Base-by-base conservation (phyloP, 2,888 invertebrate genomes). In the Willowsia nigromaculata region DNA sequence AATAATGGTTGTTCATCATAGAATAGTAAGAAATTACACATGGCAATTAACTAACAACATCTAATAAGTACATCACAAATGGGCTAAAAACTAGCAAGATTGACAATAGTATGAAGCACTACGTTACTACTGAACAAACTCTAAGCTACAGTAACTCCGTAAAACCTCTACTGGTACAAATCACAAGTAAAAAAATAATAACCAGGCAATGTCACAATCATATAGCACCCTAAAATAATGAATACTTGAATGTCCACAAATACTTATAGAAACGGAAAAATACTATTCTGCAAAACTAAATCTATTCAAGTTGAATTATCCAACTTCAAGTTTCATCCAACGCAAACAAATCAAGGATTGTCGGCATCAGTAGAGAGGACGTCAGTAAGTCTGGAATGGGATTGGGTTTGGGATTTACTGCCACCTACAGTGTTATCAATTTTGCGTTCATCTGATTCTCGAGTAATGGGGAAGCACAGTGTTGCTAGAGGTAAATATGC, bases 391-490 rank as follows among this genome's bases (percentile, higher is more conserved):
- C 88, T 15, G 50, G 50, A 50, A 18, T 15, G 50, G 50, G 18
- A 18, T 50, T 15, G 50, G 50, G 59, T 18, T 74, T 82, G 88
- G 83, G 76, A 76, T 76, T 30, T 56, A 88, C 59, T 86, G 83
- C 74, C 76, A 76, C 56, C 87, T 87, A 88, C 88, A 88, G 30
- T 83, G 82, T 65, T 82, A 82, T 76, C 83, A 88, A 76, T 47
- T n/a, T 81, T 81, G 53, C 81, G 71, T 65, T 89, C 89, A 89
- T 84, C 84, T 78, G 68, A 85, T 9, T 89, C 89, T 85, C 30
- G 68, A 78, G 84, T 80, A 85, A 83, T 89, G 89, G 81, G 89
- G 90, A 74, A 90, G 90, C 87, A 65, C 84, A 81, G 68, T 84
- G 89, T 68, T 89, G 85, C 83, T 89, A 76, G 87, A 86, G 85